phyloP scores from a whole-genome alignment of 2,113 vertebrate species.

The Hiodon tergisus region DNA sequence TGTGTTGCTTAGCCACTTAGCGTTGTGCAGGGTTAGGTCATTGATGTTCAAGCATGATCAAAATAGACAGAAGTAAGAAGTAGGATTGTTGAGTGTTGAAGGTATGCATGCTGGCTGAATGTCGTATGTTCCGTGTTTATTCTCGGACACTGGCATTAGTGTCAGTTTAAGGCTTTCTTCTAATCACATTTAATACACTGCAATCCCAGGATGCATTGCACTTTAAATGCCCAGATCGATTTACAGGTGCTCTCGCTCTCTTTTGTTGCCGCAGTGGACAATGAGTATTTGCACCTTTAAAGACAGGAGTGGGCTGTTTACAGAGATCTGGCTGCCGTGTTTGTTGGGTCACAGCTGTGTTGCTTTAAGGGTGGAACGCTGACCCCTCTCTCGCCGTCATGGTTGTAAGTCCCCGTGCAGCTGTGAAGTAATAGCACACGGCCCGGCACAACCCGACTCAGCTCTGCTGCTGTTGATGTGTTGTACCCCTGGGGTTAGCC shows the following conservation, averaged over 20 bases:
- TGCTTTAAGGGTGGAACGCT: slow-evolving; percentile 8
- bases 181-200: slow-evolving; percentile 4
- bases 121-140: not conserved
- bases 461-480: slow-evolving; percentile 5
- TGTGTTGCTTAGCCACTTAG: no score
- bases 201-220: no score
- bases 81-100: no score
- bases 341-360: not conserved
- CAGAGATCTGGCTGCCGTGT: not conserved
- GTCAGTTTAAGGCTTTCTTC: slow-evolving; percentile 12
- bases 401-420: slow-evolving; percentile 10
- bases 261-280: no score
- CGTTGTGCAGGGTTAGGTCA: no score
- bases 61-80: no score
- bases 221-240: no score
- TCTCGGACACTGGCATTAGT: not conserved
- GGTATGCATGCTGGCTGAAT: no score
- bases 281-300: not conserved
- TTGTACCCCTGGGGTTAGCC: not conserved
- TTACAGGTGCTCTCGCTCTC: no score
- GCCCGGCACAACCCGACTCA: not conserved
- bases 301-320: slow-evolving; percentile 4
- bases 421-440: not conserved
- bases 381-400: slow-evolving; percentile 4
- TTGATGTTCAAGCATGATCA: no score